Base-by-base conservation (phyloP, 2,797 vertebrate genomes). In the Pipistrellus nathusii region DNA sequence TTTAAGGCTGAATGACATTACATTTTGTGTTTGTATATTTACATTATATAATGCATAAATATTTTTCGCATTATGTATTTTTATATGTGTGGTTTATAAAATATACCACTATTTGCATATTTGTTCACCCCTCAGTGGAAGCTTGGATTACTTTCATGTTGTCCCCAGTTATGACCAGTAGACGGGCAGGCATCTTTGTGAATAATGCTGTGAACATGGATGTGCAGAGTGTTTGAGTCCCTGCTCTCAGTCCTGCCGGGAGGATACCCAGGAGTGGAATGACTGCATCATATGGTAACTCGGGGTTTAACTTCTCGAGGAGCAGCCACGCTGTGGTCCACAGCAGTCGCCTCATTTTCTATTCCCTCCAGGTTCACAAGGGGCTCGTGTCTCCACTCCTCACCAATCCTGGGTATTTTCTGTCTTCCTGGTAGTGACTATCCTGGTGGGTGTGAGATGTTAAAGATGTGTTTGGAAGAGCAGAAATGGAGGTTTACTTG, bases 401-500 rank as follows among this genome's bases (percentile, higher is more conserved):
- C 6, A 0, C 73, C 27, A 35, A n/a, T 13, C 23, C 30, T 55
- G 48, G n/a, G 27, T 80, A 46, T 83, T 83, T 48, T 75, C 53
- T 55, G 21, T 38, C 20, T 72, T 64, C 80, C 71, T 64, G 2
- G 30, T 38, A 44, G 18, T 46, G 20, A 12, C 30, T 82, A 14
- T 71, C 17, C 68, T 71, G 0, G 32, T n/a, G 51, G 18, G 11
- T 27, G 2, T 27, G n/a, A 80, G 32, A 13, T 69, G 21, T 66
- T 68, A 68, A 11, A 30, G 51, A n/a, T 71, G 25, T 81, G 13
- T 77, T 91, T 77, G 41, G 41, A 93, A 62, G 75, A 91, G 44
- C 75, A 86, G 41, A 88, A 83, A 35, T 89, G 69, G 30, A 93
- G 38, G 12, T 66, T 35, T 90, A 46, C 82, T 84, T 76, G 48